Evolutionary conservation across 1,140 invertebrate genomes (phyloP).

Genomic region (Drosophila ambigua): DNA sequence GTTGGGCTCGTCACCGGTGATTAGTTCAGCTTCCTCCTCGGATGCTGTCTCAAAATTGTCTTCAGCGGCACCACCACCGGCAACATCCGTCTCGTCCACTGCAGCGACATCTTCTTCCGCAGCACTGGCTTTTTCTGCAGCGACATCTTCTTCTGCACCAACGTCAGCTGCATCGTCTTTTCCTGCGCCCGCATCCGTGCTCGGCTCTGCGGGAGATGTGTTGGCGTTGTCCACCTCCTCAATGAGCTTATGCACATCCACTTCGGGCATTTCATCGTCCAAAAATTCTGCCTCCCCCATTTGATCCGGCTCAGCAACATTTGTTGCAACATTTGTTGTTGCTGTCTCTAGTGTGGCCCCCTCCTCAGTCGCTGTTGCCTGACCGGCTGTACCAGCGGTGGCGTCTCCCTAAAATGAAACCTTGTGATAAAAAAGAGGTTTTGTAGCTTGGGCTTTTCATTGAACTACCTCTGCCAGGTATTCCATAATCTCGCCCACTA

Average conservation of each 20-base stretch:
- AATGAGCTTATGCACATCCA: slow-evolving; percentile 27
- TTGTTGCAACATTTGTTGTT: background rate
- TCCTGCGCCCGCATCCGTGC: background rate
- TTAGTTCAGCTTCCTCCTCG: slow-evolving; percentile 55
- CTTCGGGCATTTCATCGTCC: slow-evolving; percentile 47
- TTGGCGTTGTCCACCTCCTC: background rate
- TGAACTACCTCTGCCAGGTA: slow-evolving; percentile 30
- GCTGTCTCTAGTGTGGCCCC: background rate
- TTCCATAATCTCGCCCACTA: slow-evolving; percentile 40
- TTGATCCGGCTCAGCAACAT: slow-evolving; percentile 21
- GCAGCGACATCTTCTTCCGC: slow-evolving; percentile 21
- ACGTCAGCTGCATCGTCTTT: background rate
- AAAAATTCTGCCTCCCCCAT: slow-evolving; percentile 65
- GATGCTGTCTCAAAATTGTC: slow-evolving; percentile 30
- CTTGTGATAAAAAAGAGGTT: too few relatives aligned
- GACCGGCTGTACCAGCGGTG: background rate
- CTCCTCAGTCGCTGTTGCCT: background rate
- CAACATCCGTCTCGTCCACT: slow-evolving; percentile 9
- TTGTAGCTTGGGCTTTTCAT: too few relatives aligned
- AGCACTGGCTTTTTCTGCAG: background rate
- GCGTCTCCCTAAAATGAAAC: slow-evolving; percentile 38
- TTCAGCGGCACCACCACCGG: slow-evolving; percentile 1
- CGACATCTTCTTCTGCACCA: background rate
- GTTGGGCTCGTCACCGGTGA: slow-evolving; percentile 59
- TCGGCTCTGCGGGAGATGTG: background rate